A percentile compares a stretch with the other conserved stretches of the same genome.
Evolutionary conservation across 2,888 invertebrate species (phyloP).

Genomic region (Zaprionus obscuricornis): DNA sequence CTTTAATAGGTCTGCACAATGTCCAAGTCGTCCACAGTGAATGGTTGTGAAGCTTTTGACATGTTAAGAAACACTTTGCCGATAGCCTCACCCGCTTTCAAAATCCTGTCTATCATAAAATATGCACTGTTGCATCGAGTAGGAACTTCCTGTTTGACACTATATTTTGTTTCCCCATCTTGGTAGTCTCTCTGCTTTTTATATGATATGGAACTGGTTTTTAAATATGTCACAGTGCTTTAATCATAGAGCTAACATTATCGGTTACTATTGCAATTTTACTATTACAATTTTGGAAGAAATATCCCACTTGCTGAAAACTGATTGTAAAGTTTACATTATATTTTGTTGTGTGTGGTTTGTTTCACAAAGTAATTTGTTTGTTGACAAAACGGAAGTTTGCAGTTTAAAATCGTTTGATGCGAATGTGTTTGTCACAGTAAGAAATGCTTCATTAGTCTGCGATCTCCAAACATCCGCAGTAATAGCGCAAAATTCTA

Average conservation of each 20-base stretch:
- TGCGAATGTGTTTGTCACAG: slow-evolving; percentile 12
- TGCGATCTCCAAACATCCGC: slow-evolving; percentile 19
- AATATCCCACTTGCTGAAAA: slow-evolving; percentile 1
- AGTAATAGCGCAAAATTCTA: slow-evolving; percentile 14
- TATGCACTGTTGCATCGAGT: slow-evolving; percentile 4
- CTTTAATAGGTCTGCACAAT: not conserved
- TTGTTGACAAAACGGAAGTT: not conserved
- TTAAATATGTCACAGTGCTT: slow-evolving; percentile 67
- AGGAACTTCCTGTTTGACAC: slow-evolving; percentile 3
- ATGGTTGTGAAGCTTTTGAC: slow-evolving; percentile 7
- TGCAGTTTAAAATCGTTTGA: slow-evolving; percentile 3
- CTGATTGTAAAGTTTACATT: not conserved
- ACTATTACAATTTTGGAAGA: not conserved
- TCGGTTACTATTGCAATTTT: not conserved
- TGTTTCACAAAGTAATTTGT: not conserved
- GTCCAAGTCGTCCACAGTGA: slow-evolving; percentile 3
- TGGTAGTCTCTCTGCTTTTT: slow-evolving; percentile 2
- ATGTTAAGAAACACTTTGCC: slow-evolving; percentile 2
- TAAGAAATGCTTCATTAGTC: slow-evolving; percentile 6
- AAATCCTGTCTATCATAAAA: not conserved
- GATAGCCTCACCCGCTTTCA: slow-evolving; percentile 2
- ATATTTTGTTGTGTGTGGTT: slow-evolving; percentile 1
- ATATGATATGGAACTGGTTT: slow-evolving; percentile 87
- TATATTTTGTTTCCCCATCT: slow-evolving; percentile 3
- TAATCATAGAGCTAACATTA: not conserved